Base-by-base conservation (phyloP, 2,888 invertebrate species). In the Ferdinandea cuprea region DNA sequence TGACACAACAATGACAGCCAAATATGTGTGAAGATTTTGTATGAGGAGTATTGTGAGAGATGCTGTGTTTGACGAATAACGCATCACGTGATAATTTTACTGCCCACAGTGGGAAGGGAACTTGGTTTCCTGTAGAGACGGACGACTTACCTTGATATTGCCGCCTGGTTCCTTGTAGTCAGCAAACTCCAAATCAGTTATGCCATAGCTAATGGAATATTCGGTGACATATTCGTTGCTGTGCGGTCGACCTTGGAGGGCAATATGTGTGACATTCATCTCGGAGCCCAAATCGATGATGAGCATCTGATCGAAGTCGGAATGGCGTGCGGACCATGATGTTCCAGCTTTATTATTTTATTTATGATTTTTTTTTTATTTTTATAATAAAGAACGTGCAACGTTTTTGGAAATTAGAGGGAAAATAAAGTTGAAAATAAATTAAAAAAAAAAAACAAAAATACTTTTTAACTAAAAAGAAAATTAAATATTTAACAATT, bases 161-260 rank as follows among this genome's bases (percentile, higher is more conserved):
- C 98, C 98, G 88, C 96, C 96, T 59, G 95, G 93, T 86, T 97
- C 97, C 92, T 97, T 97, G 92, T 95, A 97, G 89, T 95, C 95
- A 76, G 95, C 95, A 91, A 95, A 98, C 92, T 98, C 97, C 88
- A 95, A 94, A 85, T 96, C 97, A 89, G 97, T 97, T 87, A 95
- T 95, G 85, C 97, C 97, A 92, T 97, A 99, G 92, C 97, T 96
- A 89, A 99, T 95, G 89, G 95, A 95, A 91, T 96, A 99, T 91
- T 99, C 98, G 91, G 95, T 96, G 73, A 99, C 97, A 92, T 94
- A 99, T 91, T 99, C 98, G 87, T 95, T 94, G 85, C 96, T 96
- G 89, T 96, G 96, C 2, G 96, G 95, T 72, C 98, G 94, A 86
- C 99, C 99, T 91, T 97, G 97, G 25, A 97, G 96, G 86, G 95